Evolutionary conservation across 35 echinoderm and acorn worm genomes (phyloP), one percentile per base, ranked within the genome.

Genomic region (Lytechinus variegatus): DNA sequence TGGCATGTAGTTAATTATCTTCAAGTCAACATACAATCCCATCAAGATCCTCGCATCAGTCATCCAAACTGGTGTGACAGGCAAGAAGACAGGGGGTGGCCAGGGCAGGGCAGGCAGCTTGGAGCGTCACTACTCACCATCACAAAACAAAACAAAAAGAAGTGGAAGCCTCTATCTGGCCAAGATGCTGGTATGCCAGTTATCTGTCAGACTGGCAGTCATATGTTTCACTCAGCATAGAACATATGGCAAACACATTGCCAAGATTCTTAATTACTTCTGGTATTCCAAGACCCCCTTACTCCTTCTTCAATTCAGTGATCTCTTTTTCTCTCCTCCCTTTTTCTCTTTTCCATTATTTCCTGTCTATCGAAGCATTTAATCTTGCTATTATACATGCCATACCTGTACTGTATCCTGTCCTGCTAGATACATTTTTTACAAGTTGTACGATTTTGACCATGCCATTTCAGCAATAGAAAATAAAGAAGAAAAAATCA

Each of bases 241-340:
- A 90, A 90, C 88, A 90, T 21, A 90, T 90, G 88, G 88, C 28
- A 21, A 54, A 90, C 88, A 90, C 88, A 90, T 90, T 90, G 88
- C 88, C 52, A 54, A 54, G 88, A 44, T 52, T 90, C 88, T 90
- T 90, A 90, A 90, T 90, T 90, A 90, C 88, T 54, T 90, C 88
- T 52, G 88, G 88, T 90, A 90, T 90, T 90, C 88, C 52, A 52
- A 27, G 88, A 14, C 52, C 52, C 33, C 52, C 27, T 90, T 52
- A 52, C 88, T 90, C 27, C 8, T 52, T 90, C 28, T 52, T 54
- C 28, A 90, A 14, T 51, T 54, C 88, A 90, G 12, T 79, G 66
- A 79, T 79, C 66, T 79, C 19, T 79, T 79, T 79, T 52, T 90
- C n/a, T 54, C 88, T 90, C 88, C 88, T 53, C 87, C 28, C 11